Evolutionary conservation across 2,797 vertebrate genomes (phyloP), one percentile per base, ranked within the genome.

Genomic region (Erethizon dorsatum): DNA sequence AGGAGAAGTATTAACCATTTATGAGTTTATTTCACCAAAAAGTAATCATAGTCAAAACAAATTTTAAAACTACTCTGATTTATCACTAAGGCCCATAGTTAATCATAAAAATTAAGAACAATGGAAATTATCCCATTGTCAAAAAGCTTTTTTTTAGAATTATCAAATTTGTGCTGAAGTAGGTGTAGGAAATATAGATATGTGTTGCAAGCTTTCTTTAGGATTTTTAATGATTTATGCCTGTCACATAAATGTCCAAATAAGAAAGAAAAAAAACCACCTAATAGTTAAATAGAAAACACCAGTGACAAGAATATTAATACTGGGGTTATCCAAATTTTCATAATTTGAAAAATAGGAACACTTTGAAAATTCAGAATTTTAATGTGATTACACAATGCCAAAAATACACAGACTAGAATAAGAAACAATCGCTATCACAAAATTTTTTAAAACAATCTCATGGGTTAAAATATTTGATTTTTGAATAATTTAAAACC

Each of bases 251-350:
- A 93, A 15, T 78, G 5, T 4, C 65, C 33, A 92, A 88, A 67
- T 87, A 94, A 79, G 26, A 83, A 86, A 80, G 11, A 22, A 77
- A 71, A 47, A 20, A 14, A 20, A 14, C n/a, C 83, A 94, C 41
- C 57, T 94, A 57, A 57, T 96, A 96, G 97, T 95, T 97, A 97
- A 96, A 96, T 83, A 97, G 79, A 96, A 97, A 97, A 96, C 93
- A 52, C 47, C 52, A 78, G 12, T 65, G 13, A 59, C 56, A 57
- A 71, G 65, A 97, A 94, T 69, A 54, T 56, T 96, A 87, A 96
- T 28, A 88, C 3, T 0, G 0, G 54, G 14, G 83, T 45, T 84
- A 79, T 94, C 59, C 85, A 88, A 84, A 88, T 22, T 26, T 56
- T 96, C 52, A 83, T 89, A 89, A 13, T 95, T 41, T 90, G 28